Percentiles rank a stretch among this genome's conserved stretches.
phyloP scores from a whole-genome alignment of 2,797 vertebrate genomes.

The Odontamblyopus lacepedii region DNA sequence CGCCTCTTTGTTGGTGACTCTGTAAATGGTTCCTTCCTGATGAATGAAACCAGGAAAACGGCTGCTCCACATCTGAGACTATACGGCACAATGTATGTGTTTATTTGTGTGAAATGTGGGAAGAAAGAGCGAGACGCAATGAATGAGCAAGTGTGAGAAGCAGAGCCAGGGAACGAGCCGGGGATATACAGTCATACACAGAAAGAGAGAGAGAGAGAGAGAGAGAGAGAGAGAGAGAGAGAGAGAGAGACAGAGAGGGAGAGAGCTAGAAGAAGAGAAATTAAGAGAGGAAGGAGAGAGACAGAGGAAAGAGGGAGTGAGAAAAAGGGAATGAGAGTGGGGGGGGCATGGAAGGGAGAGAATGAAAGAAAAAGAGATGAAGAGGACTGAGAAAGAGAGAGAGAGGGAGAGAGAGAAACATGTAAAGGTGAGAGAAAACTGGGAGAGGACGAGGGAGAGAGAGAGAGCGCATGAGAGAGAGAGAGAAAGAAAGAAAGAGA shows the following conservation, averaged over 20 bases:
- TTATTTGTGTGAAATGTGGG: slow-evolving; percentile 42
- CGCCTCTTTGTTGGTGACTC: slow-evolving; percentile 5
- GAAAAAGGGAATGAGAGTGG: too few relatives aligned
- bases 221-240: not conserved
- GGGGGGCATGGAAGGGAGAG: too few relatives aligned
- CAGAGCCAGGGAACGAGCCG: slow-evolving; percentile 30
- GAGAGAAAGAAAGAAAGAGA: slow-evolving; percentile 29
- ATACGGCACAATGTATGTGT: slow-evolving; percentile 29
- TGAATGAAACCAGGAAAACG: slow-evolving; percentile 30
- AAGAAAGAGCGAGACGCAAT: slow-evolving; percentile 40
- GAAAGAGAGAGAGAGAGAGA: slow-evolving; percentile 16
- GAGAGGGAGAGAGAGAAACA: too few relatives aligned
- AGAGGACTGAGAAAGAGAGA: too few relatives aligned
- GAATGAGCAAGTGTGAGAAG: slow-evolving; percentile 56
- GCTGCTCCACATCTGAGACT: slow-evolving; percentile 12
- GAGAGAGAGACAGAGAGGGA: not conserved
- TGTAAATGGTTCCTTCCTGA: slow-evolving; percentile 29
- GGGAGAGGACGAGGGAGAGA: too few relatives aligned
- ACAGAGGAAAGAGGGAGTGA: too few relatives aligned
- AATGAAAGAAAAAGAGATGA: too few relatives aligned
- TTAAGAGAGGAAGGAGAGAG: too few relatives aligned
- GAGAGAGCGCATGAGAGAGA: too few relatives aligned
- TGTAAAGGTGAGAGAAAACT: too few relatives aligned
- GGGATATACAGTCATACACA: slow-evolving; percentile 30
- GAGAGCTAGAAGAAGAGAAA: too few relatives aligned